A percentile compares a stretch with the other conserved stretches of the same genome.
These are phyloP conservation scores for Chitala chitala DNA, from an alignment of 2,113 vertebrate genomes.

Conservation along the genomic window DNA sequence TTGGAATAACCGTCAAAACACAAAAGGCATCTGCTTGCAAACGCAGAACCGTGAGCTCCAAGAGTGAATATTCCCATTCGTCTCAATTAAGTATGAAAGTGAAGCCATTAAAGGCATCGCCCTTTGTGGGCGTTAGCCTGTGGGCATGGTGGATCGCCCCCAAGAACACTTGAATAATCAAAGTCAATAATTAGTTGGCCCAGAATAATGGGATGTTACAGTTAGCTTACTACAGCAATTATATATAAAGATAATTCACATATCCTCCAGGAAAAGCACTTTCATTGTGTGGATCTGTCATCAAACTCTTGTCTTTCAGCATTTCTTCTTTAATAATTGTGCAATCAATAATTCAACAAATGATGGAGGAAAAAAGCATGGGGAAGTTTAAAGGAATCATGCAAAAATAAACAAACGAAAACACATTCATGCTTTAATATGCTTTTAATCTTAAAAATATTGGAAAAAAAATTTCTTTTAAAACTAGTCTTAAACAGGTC, in stretches of 20 bases:
- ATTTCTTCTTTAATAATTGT: background rate
- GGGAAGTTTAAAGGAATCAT: background rate
- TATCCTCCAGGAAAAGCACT: background rate
- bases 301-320: background rate
- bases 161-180: conserved; percentile 3
- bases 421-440: background rate
- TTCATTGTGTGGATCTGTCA: background rate
- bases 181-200: background rate
- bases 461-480: background rate
- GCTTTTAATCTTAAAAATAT: background rate
- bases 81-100: background rate
- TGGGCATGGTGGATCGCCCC: background rate
- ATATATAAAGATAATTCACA: background rate
- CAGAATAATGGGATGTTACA: background rate
- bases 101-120: background rate
- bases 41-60: too few species aligned
- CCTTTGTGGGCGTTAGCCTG: background rate
- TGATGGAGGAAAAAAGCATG: background rate
- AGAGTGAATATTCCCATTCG: background rate
- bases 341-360: background rate
- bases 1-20: too few species aligned
- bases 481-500: background rate
- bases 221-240: background rate
- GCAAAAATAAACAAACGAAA: background rate
- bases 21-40: too few species aligned